These are phyloP conservation scores for Astyanax mexicanus DNA, from an alignment of 2,797 vertebrate species.

Conservation along the genomic window DNA sequence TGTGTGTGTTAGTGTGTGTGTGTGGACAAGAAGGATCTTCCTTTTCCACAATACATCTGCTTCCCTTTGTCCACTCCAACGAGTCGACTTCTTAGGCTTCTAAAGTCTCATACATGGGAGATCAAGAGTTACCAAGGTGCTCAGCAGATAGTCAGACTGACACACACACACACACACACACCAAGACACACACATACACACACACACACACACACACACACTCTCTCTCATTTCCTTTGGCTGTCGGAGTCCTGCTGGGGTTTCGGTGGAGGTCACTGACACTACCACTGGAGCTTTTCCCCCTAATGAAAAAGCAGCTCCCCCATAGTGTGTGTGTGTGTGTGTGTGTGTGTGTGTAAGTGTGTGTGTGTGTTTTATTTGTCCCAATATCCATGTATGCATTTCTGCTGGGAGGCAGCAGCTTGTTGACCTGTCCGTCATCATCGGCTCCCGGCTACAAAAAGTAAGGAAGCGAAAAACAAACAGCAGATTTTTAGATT, in stretches of 20 bases:
- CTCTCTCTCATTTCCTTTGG: conserved; percentile 86
- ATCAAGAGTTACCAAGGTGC: conserved; percentile 90
- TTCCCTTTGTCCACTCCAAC: conserved; percentile 79
- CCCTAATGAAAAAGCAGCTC: conserved; percentile 72
- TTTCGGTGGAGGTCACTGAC: conserved; percentile 79
- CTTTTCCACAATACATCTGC: conserved; percentile 78
- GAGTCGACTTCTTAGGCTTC: conserved; percentile 82
- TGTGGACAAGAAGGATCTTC: conserved; percentile 54
- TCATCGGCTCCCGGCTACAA: no score
- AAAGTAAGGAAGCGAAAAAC: neutral
- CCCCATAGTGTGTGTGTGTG: conserved; percentile 28
- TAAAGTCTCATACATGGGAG: conserved; percentile 84
- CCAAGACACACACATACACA: conserved; percentile 49
- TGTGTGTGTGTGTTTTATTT: conserved; percentile 8
- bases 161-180: conserved; percentile 46
- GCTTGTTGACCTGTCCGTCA: conserved; percentile 12
- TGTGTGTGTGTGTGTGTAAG: conserved; percentile 20
- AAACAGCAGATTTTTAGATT: no score
- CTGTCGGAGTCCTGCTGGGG: conserved; percentile 80
- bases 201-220: conserved; percentile 49
- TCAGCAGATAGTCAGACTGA: conserved; percentile 76
- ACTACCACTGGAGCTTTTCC: conserved; percentile 67
- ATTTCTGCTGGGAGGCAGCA: neutral
- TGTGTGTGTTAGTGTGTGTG: conserved; percentile 70
- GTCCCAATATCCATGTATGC: conserved; percentile 14